These are phyloP conservation scores for Ophiodon elongatus DNA, from an alignment of 2,113 vertebrate genomes.

Conservation along the genomic window DNA sequence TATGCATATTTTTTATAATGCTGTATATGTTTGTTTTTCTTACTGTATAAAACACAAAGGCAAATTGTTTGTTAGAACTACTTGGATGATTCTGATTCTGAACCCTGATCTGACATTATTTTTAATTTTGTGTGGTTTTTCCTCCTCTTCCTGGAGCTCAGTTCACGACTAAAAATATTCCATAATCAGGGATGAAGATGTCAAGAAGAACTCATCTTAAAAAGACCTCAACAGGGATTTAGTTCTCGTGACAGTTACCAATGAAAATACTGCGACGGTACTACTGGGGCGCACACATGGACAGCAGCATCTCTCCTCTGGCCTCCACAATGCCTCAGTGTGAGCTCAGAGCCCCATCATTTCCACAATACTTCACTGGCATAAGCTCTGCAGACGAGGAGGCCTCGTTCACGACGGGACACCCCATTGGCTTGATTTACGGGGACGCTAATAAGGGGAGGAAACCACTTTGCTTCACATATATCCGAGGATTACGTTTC, in stretches of 20 bases:
- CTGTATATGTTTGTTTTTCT: background rate
- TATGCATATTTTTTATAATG: background rate
- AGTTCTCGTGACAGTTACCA: background rate
- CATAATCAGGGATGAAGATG: background rate
- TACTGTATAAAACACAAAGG: background rate
- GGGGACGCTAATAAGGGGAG: slow-evolving; percentile 72
- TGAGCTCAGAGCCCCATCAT: slow-evolving; percentile 37
- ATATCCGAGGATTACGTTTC: slow-evolving; percentile 63
- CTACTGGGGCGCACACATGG: no score
- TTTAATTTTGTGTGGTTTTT: background rate
- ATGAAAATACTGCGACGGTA: background rate
- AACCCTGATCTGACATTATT: background rate
- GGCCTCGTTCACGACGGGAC: slow-evolving; percentile 58
- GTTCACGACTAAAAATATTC: background rate
- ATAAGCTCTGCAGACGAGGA: slow-evolving; percentile 37
- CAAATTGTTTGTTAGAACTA: background rate
- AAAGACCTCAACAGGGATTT: slow-evolving; percentile 2
- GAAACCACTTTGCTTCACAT: slow-evolving; percentile 56
- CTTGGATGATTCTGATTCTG: background rate
- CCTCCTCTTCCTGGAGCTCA: background rate
- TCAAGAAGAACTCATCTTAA: background rate
- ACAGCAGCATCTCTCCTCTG: slow-evolving; percentile 1
- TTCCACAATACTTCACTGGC: slow-evolving; percentile 51
- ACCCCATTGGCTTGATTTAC: slow-evolving; percentile 78
- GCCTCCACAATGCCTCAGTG: slow-evolving; percentile 26